These are phyloP conservation scores for Ostrea denselamellosa DNA, from an alignment of 1,140 invertebrate species.

Conservation along the genomic window DNA sequence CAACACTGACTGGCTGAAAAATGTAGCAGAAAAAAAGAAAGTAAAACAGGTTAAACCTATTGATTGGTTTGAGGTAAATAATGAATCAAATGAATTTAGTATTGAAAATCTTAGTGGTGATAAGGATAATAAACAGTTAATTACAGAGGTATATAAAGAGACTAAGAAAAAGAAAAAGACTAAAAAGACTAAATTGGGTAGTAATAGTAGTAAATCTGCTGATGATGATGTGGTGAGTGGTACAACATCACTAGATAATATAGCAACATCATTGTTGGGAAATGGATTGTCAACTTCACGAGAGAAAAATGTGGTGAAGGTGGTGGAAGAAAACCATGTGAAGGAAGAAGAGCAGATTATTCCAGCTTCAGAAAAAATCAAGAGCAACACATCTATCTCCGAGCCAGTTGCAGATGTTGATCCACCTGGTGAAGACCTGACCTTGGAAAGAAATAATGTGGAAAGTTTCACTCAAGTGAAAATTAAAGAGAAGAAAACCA, in stretches of 20 bases:
- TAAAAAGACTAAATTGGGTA: conserved; percentile 64
- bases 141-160: conserved; percentile 56
- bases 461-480: neutral
- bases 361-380: neutral
- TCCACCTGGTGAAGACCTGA: neutral
- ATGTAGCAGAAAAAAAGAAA: conserved; percentile 43
- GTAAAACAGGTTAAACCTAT: conserved; percentile 43
- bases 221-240: neutral
- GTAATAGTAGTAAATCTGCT: conserved; percentile 8
- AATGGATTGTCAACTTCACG: neutral
- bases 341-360: neutral
- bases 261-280: conserved; percentile 58
- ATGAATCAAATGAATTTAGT: conserved; percentile 45
- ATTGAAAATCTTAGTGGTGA: conserved; percentile 56
- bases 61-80: conserved; percentile 54
- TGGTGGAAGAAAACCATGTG: neutral
- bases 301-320: neutral
- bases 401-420: neutral
- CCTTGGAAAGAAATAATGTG: neutral
- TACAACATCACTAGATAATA: conserved; percentile 62
- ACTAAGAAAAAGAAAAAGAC: conserved; percentile 72
- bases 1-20: conserved; percentile 51
- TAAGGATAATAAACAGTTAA: conserved; percentile 43
- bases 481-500: conserved; percentile 14
- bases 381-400: neutral